Base-by-base conservation (phyloP, 2,888 invertebrate species). In the Linyphia triangularis region DNA sequence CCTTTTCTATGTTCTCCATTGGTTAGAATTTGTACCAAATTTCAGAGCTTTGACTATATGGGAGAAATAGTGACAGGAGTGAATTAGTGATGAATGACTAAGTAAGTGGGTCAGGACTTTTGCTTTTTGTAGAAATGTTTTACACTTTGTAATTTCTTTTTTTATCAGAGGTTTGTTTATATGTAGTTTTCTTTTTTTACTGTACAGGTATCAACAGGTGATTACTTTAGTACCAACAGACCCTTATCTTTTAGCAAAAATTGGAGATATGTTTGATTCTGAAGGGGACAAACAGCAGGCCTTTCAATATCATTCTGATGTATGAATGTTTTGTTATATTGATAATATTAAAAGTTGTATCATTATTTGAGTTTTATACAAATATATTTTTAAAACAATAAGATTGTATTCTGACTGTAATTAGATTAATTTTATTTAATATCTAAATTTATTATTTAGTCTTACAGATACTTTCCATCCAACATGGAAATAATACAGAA, bases 231-330 rank as follows among this genome's bases (percentile, higher is more conserved):
- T 96, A 26, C 96, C 98, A 0, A 96, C 97, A 91, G 99, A 99
- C 93, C 96, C 98, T 0, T 96, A 96, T 59, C 95, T 98, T 70
- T 95, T 98, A 70, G 96, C 96, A 28, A 89, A 96, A 97, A 92
- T 94, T 99, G 82, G 98, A 0, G 95, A 96, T 91, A 94, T 99
- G 91, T 97, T 97, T 92, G 97, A 97, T 91, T 95, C 95, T 88
- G 95, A 96, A 91, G 98, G 97, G 1, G 99, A 99, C 93, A 96
- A 97, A 91, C 96, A 97, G 91, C 96, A 96, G 92, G 97, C 97
- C 0, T 96, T 96, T 93, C 96, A 96, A 91, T 96, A 96, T 93
- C 95, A 96, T 92, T 95, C 95, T 92, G 96, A 97, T 92, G 96
- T 96, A 93, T n/a, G n/a, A n/a, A n/a, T 93, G 93, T 73, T 2